Evolutionary conservation across 2,888 invertebrate genomes (phyloP), one percentile per base, ranked within the genome.

Genomic region (Orchesellides sinensis): DNA sequence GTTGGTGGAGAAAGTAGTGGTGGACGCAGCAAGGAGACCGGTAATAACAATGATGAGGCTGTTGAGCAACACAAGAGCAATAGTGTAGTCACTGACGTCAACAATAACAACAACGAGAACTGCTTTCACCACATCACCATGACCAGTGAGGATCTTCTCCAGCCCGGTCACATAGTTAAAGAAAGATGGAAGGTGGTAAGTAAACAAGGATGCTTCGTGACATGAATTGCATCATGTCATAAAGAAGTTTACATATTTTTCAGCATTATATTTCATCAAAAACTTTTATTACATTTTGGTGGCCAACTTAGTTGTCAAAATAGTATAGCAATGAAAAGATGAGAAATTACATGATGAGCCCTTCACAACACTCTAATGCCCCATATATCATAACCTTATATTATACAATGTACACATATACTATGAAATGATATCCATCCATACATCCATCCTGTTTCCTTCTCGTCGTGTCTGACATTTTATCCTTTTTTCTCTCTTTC

Each of bases 111-210:
- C 68, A 79, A 79, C 79, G 86, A 87, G 65, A 83, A 86, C 79
- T 86, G 88, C 85, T 94, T 95, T 92, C 86, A 85, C 54, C 87
- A 89, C 88, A 95, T 95, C 92, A 95, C 94, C 90, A 96, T 96
- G 96, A 95, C 96, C 84, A 95, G 94, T 89, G 96, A 97, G 91
- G 98, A 98, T 91, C 93, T 98, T 87, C 92, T 98, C 89, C 97
- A 98, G 91, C 96, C 97, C 45, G 98, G 98, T 68, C 97, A 98
- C 92, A 96, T 98, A 81, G 98, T 99, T 89, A 98, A 98, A 92
- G 99, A 99, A 90, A 92, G 99, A 90, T 99, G 99, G 99, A 99
- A 98, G 96, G 93, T 95, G 89, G 98, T 98, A 89, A 91, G 93
- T 90, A 12, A 25, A 47, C 56, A n/a, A 23, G n/a, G n/a, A n/a